Base-by-base conservation (phyloP, 2,797 vertebrate species). In the Nyctalus aviator region DNA sequence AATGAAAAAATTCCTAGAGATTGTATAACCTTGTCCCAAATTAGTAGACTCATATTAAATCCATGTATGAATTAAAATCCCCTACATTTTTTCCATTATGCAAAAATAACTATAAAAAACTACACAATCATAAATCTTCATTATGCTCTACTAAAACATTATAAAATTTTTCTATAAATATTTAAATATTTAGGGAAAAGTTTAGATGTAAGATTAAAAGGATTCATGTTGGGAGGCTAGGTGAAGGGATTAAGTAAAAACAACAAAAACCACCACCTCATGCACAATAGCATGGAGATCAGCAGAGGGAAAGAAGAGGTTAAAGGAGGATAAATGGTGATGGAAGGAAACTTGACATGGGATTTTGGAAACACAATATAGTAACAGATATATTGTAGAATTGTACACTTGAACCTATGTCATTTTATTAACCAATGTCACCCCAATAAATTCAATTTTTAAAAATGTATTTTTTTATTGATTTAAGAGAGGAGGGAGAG, bases 21-120 rank as follows among this genome's bases (percentile, higher is more conserved):
- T 91, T 50, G 50, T 32, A 64, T 50, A 68, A 79, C 62, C 59
- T 78, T 86, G 30, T 23, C 82, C 27, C 1, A n/a, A 91, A 66
- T 25, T 90, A 82, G 44, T 11, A 93, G 55, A 94, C 50, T 23
- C 10, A 15, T 21, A 9, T 89, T 94, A 84, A 87, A 90, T 88
- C 21, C 18, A 77, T n/a, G n/a, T 57, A 73, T 84, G 46, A 94
- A 85, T 87, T 94, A 84, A 94, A 96, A 72, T 88, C 32, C 30
- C 77, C 87, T 75, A 69, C 8, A 75, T 72, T 85, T 92, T 90
- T 90, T 68, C 50, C 27, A 66, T 77, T 64, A 88, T 46, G 21
- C 35, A 93, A 90, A 96, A 95, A 53, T 73, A 87, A 86, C 71
- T 30, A 18, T 72, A 44, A 62, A 88, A 62, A 82, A 77, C 50